Evolutionary conservation across 2,113 vertebrate species (phyloP), one percentile per base, ranked within the genome.

Genomic region (Lucifuga dentata): DNA sequence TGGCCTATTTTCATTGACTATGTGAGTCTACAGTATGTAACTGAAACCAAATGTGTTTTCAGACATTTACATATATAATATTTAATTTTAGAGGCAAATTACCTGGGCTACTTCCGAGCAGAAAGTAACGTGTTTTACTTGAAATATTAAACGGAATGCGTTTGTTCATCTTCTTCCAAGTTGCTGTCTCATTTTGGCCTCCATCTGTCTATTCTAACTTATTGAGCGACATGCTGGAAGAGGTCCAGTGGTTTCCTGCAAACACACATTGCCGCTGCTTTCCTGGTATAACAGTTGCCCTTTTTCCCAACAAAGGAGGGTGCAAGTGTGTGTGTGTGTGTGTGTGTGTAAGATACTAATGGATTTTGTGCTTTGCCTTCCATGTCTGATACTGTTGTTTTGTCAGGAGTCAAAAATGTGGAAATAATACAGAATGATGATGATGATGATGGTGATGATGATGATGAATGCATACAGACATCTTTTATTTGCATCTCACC

Each of bases 211-310:
- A 55, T 59, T 73, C 74, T 48, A 49, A 26, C 7, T 73, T 90
- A 89, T 89, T 88, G 86, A 91, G 76, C 77, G 53, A 72, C 61
- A 2, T 77, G 80, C 88, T 93, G 90, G 90, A 92, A 79, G 78
- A 73, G 73, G 45, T 90, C 90, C 90, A 92, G 73, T 86, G 63
- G 78, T 85, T 92, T 92, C 89, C 90, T 89, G 90, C 85, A 91
- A 93, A 79, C 45, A 71, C 23, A 8, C 45, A 62, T 15, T 71
- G 85, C 70, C 36, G 53, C 75, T 63, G 72, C 59, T 67, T 92
- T 92, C 89, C 91, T 87, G 90, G 88, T 85, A 90, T 78, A 68
- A 59, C 73, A 76, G 64, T 80, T 65, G 72, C 65, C 59, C 45
- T 33, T 71, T 84, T 91, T 83, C 79, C 86, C 82, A 86, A 89